A percentile compares a stretch with the other conserved stretches of the same genome.
These are phyloP conservation scores for Metellina segmentata DNA, from an alignment of 2,888 invertebrate genomes.

Conservation along the genomic window DNA sequence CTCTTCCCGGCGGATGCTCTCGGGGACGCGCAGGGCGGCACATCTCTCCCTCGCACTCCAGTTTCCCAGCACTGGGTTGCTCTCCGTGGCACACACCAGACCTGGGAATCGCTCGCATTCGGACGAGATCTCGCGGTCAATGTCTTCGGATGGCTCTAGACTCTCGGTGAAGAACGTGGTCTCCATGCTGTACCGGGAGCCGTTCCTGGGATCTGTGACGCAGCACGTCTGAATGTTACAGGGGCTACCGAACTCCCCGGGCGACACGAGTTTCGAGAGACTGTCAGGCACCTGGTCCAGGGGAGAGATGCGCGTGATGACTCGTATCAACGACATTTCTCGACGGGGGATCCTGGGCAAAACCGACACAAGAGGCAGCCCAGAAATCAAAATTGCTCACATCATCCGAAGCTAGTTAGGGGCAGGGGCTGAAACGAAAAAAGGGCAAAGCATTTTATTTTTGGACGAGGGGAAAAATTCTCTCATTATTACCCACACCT, in stretches of 20 bases:
- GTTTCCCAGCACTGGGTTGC: background rate
- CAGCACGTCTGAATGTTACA: background rate
- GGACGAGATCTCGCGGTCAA: background rate
- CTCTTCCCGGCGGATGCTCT: background rate
- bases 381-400: too few species aligned
- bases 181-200: background rate
- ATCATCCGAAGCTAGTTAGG: too few species aligned
- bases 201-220: slow-evolving; percentile 8
- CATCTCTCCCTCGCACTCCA: background rate
- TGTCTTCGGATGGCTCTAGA: background rate
- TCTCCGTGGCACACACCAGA: background rate
- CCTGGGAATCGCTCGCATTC: slow-evolving; percentile 18
- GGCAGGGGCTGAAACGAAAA: too few species aligned
- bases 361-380: too few species aligned
- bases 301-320: background rate
- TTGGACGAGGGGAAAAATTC: too few species aligned
- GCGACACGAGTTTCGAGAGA: background rate
- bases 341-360: too few species aligned
- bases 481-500: too few species aligned
- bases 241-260: slow-evolving; percentile 23
- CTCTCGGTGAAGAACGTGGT: slow-evolving; percentile 13
- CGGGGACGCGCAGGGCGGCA: background rate
- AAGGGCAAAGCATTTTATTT: too few species aligned
- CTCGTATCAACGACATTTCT: slow-evolving; percentile 5
- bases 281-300: background rate